Evolutionary conservation across 1,140 invertebrate species (phyloP).

Genomic region (Lordiphosa stackelbergi): DNA sequence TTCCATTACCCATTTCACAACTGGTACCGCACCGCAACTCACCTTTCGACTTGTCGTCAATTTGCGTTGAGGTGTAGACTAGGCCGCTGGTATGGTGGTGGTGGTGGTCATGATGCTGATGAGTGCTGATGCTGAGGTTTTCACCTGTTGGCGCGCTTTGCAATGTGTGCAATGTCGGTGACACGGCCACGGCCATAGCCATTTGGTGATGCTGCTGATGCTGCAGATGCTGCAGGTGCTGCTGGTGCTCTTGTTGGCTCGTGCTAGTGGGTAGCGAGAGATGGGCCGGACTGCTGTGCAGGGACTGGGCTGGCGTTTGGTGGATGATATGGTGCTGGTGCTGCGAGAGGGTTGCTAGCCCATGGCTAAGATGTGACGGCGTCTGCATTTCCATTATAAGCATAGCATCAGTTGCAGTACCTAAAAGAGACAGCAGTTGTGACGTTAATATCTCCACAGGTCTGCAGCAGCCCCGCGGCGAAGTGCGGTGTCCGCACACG

Average conservation of each 20-base stretch:
- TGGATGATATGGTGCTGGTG: conserved; percentile 49
- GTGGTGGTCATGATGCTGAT: conserved; percentile 44
- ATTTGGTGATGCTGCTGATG: conserved; percentile 34
- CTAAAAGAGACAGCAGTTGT: conserved; percentile 27
- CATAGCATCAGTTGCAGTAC: conserved; percentile 37
- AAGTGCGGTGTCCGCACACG: conserved; percentile 3
- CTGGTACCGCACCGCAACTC: conserved; percentile 1
- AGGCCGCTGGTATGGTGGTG: conserved; percentile 29
- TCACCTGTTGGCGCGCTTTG: conserved; percentile 33
- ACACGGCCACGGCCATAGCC: conserved; percentile 18
- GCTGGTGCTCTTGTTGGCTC: conserved; percentile 32
- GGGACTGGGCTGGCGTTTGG: conserved; percentile 25
- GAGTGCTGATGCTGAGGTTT: conserved; percentile 22
- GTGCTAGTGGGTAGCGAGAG: conserved; percentile 14
- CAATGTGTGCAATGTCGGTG: conserved; percentile 46
- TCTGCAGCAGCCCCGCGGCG: neutral
- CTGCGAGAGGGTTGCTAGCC: conserved; percentile 48
- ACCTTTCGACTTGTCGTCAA: conserved; percentile 66
- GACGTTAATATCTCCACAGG: conserved; percentile 17
- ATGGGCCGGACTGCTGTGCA: conserved; percentile 18
- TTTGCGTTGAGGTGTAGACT: conserved; percentile 35
- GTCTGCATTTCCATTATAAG: conserved; percentile 74
- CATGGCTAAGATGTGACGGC: conserved; percentile 59
- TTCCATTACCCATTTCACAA: neutral
- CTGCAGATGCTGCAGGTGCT: conserved; percentile 30